A percentile compares a stretch with the other conserved stretches of the same genome.
Conservation (phyloP, 2,797 vertebrate species). For the Sebastes wilsoni region DNA sequence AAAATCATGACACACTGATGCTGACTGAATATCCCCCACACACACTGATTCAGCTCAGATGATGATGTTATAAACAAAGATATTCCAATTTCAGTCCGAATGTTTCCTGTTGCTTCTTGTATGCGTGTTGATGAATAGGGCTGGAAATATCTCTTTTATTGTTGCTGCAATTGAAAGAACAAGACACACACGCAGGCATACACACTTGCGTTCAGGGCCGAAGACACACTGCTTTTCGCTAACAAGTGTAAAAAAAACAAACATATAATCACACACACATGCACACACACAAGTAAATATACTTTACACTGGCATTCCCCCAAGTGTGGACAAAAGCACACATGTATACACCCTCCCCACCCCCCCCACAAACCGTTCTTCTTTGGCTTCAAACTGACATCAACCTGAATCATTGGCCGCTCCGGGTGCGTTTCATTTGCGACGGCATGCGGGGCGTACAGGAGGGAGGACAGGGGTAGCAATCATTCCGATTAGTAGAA, state of each 20-base stretch:
- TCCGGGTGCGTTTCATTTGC: background rate
- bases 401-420: conserved; percentile 24
- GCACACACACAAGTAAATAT: background rate
- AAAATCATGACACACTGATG: background rate
- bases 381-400: conserved; percentile 32
- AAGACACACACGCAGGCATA: background rate
- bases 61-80: background rate
- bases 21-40: background rate
- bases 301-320: background rate
- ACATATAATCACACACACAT: background rate
- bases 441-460: background rate
- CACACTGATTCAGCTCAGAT: background rate
- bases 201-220: background rate
- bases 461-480: conserved; percentile 13
- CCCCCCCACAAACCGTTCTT: background rate
- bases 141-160: conserved; percentile 6
- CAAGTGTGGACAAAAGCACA: conserved; percentile 2
- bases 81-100: background rate
- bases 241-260: background rate
- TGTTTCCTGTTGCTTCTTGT: background rate
- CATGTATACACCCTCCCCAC: background rate
- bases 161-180: background rate
- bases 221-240: background rate
- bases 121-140: background rate
- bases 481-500: conserved; percentile 55